Percentiles rank a stretch among this genome's conserved stretches.
These are phyloP conservation scores for Phaetusa simplex DNA, from an alignment of 2,113 vertebrate species.

Conservation along the genomic window DNA sequence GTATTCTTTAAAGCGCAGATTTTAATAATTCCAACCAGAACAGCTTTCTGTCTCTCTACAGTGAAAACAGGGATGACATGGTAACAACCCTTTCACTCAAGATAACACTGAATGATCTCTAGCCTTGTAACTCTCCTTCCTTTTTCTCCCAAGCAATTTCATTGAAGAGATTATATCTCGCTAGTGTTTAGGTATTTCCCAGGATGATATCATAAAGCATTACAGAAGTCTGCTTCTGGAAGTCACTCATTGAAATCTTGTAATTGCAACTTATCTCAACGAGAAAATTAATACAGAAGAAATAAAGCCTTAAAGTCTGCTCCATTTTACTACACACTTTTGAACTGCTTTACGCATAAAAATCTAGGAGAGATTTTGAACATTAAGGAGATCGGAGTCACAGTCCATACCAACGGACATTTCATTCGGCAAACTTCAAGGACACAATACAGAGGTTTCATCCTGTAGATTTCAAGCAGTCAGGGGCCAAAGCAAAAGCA, in stretches of 20 bases:
- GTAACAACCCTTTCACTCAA: background rate
- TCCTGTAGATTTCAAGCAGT: background rate
- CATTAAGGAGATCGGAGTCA: background rate
- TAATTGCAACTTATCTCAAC: background rate
- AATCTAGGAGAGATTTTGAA: background rate
- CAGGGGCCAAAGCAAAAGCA: background rate
- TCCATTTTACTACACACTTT: background rate
- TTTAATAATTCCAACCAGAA: background rate
- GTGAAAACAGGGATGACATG: background rate
- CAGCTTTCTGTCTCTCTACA: background rate
- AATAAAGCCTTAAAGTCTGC: background rate
- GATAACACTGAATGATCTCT: background rate
- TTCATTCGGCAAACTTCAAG: background rate
- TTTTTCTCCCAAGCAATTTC: background rate
- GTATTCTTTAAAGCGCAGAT: background rate
- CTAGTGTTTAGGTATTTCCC: background rate
- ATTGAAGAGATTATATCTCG: background rate
- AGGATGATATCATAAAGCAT: background rate
- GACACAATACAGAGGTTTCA: background rate
- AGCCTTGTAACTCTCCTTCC: background rate
- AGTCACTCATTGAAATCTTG: background rate
- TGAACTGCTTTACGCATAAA: background rate
- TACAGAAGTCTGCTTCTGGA: background rate
- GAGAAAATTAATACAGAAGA: background rate
- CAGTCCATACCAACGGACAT: background rate